These are phyloP conservation scores for Orientallactaga sibirica DNA, from an alignment of 2,797 vertebrate genomes.

Conservation along the genomic window DNA sequence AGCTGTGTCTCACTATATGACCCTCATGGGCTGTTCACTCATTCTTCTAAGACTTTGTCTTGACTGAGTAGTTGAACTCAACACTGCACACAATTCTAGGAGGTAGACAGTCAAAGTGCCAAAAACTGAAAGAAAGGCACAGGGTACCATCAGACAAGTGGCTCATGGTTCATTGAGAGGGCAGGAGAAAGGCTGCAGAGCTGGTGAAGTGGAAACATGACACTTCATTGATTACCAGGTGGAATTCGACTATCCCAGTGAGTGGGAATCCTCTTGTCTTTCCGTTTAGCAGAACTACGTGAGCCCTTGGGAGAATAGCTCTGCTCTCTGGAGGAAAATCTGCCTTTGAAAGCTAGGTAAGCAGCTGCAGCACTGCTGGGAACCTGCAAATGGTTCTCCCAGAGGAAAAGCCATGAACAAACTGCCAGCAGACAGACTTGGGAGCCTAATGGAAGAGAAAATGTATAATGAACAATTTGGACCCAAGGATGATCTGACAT, in stretches of 20 bases:
- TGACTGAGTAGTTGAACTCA: not conserved
- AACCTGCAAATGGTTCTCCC: conserved; percentile 8
- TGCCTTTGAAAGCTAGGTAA: conserved; percentile 48
- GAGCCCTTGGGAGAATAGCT: not conserved
- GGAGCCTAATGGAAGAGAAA: conserved; percentile 59
- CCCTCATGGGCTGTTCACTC: not conserved
- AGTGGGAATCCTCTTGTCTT: not conserved
- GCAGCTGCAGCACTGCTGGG: not conserved
- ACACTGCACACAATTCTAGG: not conserved
- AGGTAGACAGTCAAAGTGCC: not conserved
- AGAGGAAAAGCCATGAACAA: conserved; percentile 6
- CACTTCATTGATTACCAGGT: not conserved
- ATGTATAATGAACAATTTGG: conserved; percentile 22
- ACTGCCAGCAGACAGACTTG: conserved; percentile 43
- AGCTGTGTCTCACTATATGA: not conserved
- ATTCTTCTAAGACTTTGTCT: conserved; percentile 11
- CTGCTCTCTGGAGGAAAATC: not conserved
- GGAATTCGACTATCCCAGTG: not conserved
- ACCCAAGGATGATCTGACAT: conserved; percentile 34
- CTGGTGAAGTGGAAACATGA: not conserved
- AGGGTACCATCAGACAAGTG: not conserved
- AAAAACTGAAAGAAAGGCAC: conserved; percentile 16
- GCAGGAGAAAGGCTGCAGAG: not conserved
- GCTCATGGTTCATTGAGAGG: not conserved
- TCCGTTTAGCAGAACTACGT: not conserved